Evolutionary conservation across 2,797 vertebrate genomes (phyloP).

Genomic region (Heteromormyrus szaboi): DNA sequence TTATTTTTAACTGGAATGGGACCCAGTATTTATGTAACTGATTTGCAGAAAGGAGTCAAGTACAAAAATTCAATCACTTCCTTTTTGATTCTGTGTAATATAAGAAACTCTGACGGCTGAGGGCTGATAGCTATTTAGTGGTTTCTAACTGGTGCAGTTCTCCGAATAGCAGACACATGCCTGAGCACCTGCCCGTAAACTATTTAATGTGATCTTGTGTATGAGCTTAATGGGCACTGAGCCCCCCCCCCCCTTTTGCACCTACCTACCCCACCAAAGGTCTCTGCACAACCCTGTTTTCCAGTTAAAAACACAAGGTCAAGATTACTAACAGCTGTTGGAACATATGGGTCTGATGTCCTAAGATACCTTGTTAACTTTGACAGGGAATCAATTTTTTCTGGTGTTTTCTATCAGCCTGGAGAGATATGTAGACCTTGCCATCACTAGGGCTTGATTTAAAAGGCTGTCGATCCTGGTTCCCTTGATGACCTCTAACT

Average conservation of each 20-base stretch:
- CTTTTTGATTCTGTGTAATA: not conserved
- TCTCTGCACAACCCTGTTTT: not conserved
- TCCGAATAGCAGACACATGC: not conserved
- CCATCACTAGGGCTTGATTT: not conserved
- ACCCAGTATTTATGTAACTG: not conserved
- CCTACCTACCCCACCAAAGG: not conserved
- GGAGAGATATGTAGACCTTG: not conserved
- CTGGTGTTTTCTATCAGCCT: not conserved
- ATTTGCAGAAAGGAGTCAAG: not conserved
- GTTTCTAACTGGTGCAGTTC: not conserved
- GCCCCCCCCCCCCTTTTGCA: not conserved
- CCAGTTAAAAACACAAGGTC: not conserved
- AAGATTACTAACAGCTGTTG: not conserved
- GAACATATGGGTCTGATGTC: not conserved
- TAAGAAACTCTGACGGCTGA: not conserved
- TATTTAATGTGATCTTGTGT: not conserved
- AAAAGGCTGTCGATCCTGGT: not conserved
- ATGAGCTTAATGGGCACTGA: not conserved
- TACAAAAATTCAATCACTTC: not conserved
- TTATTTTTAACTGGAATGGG: not conserved
- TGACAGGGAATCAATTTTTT: not conserved
- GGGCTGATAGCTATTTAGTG: not conserved
- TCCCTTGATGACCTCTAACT: not conserved
- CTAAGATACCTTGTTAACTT: not conserved
- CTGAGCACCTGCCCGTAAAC: not conserved